Conservation (phyloP, 1,140 invertebrate species). For the Heliconius melpomene region DNA sequence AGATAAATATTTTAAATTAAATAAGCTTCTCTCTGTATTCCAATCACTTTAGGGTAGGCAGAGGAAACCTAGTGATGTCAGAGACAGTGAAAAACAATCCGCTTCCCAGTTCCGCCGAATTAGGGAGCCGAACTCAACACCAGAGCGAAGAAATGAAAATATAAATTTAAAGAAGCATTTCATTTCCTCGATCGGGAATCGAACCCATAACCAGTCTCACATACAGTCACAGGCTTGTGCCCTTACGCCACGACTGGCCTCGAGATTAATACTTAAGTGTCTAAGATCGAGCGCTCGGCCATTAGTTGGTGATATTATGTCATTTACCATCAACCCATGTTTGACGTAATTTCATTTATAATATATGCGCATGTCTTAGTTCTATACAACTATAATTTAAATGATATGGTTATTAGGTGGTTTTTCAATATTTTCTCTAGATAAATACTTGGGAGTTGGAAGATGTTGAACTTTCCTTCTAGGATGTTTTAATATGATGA, state of each 20-base stretch:
- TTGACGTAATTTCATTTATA: conserved; percentile 21
- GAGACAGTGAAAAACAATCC: too few species aligned
- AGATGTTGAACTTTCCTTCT: not conserved
- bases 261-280: not conserved
- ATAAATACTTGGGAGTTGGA: not conserved
- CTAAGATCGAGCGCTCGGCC: not conserved
- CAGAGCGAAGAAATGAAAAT: too few species aligned
- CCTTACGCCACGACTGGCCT: not conserved
- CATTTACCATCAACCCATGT: conserved; percentile 6
- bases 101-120: too few species aligned
- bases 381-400: not conserved
- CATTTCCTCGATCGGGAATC: too few species aligned
- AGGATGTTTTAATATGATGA: not conserved
- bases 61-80: too few species aligned
- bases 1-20: too few species aligned
- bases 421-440: not conserved
- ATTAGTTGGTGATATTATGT: conserved; percentile 14
- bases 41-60: too few species aligned
- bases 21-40: too few species aligned
- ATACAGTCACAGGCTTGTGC: too few species aligned
- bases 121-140: too few species aligned
- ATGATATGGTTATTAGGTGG: not conserved
- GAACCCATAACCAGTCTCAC: too few species aligned
- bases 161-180: too few species aligned
- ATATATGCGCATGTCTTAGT: not conserved